Percentiles rank a stretch among this genome's conserved stretches.
Conservation (phyloP, 2,797 vertebrate genomes). For the Pteronotus mesoamericanus region DNA sequence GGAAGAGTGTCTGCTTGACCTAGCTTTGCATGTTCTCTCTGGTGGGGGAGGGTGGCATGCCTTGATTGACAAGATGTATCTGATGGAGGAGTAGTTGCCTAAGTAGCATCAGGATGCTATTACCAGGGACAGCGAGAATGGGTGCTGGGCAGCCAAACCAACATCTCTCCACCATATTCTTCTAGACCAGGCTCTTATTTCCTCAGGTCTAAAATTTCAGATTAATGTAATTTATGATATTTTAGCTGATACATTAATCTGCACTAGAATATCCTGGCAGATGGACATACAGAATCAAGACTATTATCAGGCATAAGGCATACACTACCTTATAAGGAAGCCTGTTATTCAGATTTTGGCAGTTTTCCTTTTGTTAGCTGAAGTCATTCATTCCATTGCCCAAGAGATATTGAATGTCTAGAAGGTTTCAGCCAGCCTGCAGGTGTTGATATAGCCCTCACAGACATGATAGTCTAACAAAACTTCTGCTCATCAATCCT, state of each 20-base stretch:
- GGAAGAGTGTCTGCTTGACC: background rate
- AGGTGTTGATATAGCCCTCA: background rate
- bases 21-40: background rate
- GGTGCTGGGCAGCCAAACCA: background rate
- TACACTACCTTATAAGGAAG: background rate
- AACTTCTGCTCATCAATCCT: background rate
- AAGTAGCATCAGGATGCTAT: background rate
- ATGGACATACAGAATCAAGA: background rate
- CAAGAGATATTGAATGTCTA: background rate
- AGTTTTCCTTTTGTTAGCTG: background rate
- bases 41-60: background rate
- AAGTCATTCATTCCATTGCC: background rate
- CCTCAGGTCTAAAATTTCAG: background rate
- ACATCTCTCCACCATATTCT: background rate
- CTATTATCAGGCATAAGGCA: background rate
- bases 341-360: background rate
- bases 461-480: background rate
- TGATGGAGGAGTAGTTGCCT: background rate
- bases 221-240: background rate
- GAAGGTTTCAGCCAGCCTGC: background rate
- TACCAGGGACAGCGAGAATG: background rate
- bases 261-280: background rate
- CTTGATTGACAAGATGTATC: background rate
- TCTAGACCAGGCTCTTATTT: background rate
- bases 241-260: background rate